A percentile compares a stretch with the other conserved stretches of the same genome.
These are phyloP conservation scores for Atherinomorus stipes DNA, from an alignment of 2,113 vertebrate species.

Conservation along the genomic window DNA sequence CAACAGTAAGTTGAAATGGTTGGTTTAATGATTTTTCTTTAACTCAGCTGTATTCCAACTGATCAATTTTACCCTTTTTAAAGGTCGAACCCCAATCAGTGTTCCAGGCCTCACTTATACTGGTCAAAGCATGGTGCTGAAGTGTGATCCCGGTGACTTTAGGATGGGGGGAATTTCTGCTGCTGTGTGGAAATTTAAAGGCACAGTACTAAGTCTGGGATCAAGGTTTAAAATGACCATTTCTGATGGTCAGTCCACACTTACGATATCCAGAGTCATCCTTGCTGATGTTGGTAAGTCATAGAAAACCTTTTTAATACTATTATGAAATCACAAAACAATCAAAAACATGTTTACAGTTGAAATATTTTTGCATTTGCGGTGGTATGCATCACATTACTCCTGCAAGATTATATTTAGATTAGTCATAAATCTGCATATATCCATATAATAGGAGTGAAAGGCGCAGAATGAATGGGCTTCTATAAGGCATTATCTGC, in stretches of 20 bases:
- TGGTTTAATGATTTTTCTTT: neutral
- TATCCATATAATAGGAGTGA: too few relatives aligned
- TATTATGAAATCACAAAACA: neutral
- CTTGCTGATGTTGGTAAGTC: slow-evolving; percentile 60
- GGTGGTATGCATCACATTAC: too few relatives aligned
- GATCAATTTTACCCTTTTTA: neutral
- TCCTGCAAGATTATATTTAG: too few relatives aligned
- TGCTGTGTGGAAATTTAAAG: neutral
- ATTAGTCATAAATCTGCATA: too few relatives aligned
- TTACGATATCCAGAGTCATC: neutral
- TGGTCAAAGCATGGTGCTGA: neutral
- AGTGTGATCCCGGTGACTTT: neutral
- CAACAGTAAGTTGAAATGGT: slow-evolving; percentile 43
- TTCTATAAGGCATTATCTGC: too few relatives aligned
- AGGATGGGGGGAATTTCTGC: neutral
- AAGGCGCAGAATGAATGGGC: too few relatives aligned
- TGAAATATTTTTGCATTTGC: neutral
- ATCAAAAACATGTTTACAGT: neutral
- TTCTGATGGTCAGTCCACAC: neutral
- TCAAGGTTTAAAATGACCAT: neutral
- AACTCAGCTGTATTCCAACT: neutral
- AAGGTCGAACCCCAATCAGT: neutral
- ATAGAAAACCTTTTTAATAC: neutral
- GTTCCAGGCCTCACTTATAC: neutral
- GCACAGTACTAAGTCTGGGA: neutral